Evolutionary conservation across 2,888 invertebrate species (phyloP), one percentile per base, ranked within the genome.

Genomic region (Syrista parreyssii): DNA sequence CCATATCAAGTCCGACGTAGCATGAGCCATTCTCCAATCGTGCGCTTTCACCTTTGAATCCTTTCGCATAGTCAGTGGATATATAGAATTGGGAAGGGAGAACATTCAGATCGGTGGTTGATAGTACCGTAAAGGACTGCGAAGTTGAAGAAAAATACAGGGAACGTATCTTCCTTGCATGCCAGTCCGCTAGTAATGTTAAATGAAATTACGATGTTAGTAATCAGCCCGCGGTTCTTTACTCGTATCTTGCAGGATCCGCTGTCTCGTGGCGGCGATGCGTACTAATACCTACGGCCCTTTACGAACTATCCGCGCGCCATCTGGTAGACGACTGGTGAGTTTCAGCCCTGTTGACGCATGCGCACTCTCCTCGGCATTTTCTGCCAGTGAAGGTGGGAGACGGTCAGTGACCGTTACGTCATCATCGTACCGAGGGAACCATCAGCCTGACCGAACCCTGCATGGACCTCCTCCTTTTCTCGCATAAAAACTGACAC

Each of bases 371-470:
- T 36, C 23, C 55, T 23, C 23, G 55, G 23, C 9, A 55, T 55
- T 79, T 78, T 80, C 81, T 55, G 83, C 81, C 79, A 79, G 77
- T 85, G 82, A 86, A 84, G 86, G 86, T 81, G 79, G 81, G 82
- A 85, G 86, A 89, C 89, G 91, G 88, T 91, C 91, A 89, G 81
- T 89, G 91, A 91, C 91, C 91, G 90, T 91, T 90, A 91, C 89
- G 89, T 91, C 91, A 91, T 89, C 89, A 83, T 82, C 86, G 85
- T 82, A 83, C 83, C 83, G 84, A 85, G 85, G 85, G 86, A 86
- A 84, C 85, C 83, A 86, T 86, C 84, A 80, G 82, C 76, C 82
- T 55, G 80, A 75, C 81, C 81, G 78, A 80, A 68, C 78, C 80
- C 80, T 83, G 82, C 84, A 71, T 15, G 32, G 31, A 32, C 23